A percentile compares a stretch with the other conserved stretches of the same genome.
Conservation (phyloP, 2,113 vertebrate species). For the Nematolebias whitei region DNA sequence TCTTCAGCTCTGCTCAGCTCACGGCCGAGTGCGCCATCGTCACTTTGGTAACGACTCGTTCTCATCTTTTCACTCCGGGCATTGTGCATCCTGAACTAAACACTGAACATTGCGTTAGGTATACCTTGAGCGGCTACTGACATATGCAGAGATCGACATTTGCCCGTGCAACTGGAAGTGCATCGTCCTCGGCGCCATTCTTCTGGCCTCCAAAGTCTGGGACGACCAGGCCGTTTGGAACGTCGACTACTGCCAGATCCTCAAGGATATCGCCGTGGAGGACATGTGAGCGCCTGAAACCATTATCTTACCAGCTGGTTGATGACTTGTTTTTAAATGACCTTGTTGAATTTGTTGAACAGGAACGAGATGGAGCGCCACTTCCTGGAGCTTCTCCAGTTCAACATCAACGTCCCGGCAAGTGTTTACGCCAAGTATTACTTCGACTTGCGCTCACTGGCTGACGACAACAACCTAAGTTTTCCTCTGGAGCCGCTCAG, state of each 20-base stretch:
- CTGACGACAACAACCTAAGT: conserved; percentile 94
- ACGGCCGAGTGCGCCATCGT: conserved; percentile 99
- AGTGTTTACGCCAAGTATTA: conserved; percentile 99
- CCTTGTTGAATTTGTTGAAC: neutral
- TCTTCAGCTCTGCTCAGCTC: conserved; percentile 97
- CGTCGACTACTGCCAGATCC: conserved; percentile 98
- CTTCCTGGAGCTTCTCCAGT: conserved; percentile 97
- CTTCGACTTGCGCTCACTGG: conserved; percentile 96
- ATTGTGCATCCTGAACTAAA: neutral
- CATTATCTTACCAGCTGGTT: too few species aligned
- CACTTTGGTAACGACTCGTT: conserved; percentile 85
- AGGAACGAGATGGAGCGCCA: conserved; percentile 99
- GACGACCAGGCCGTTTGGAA: conserved; percentile 99
- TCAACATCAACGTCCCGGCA: conserved; percentile 99
- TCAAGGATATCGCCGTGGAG: conserved; percentile 93
- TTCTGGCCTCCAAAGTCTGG: conserved; percentile 98
- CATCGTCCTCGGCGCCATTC: conserved; percentile 94
- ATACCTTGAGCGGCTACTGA: conserved; percentile 95
- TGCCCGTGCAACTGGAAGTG: conserved; percentile 98
- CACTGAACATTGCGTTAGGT: conserved; percentile 77
- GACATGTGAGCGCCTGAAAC: conserved; percentile 86
- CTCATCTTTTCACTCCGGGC: neutral
- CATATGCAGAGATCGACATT: conserved; percentile 97
- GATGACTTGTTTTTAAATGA: neutral
- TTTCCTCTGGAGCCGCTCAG: conserved; percentile 96